Evolutionary conservation across 2,888 invertebrate genomes (phyloP), one percentile per base, ranked within the genome.

Genomic region (Temnothorax rugatulus): DNA sequence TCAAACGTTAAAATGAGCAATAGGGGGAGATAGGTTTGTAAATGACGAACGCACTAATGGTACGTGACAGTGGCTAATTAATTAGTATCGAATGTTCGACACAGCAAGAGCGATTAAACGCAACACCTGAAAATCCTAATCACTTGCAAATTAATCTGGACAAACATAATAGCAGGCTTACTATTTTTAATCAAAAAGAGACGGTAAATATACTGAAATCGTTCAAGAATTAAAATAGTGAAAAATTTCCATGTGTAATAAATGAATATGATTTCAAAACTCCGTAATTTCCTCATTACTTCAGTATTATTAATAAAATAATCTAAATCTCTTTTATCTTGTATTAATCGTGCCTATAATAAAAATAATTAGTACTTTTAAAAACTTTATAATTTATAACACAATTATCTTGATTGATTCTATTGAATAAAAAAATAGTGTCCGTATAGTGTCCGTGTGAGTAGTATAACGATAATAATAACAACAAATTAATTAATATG

Each of bases 51-150:
- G 89, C 89, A 88, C 90, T 91, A 91, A 90, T 92, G 90, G 91
- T 86, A 90, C 92, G 88, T 93, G 92, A 92, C 92, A 91, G 90
- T 89, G 87, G 90, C 90, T 93, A 92, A 93, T 93, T 93, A 92
- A 92, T 93, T 92, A 92, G 90, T 90, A 92, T 90, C 91, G 91
- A 92, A 93, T 92, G 89, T 90, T 87, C 90, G 86, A 87, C 86
- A 85, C 87, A 84, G 84, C 85, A 73, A 21, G 21, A 74, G 86
- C 88, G 90, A 90, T 90, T 90, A 90, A 90, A 88, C 87, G 64
- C 81, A 79, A 81, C 75, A 83, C 79, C 79, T 83, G 86, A 84
- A 90, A 90, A 88, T 90, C 84, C 86, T 73, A 83, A 83, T 81
- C 79, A 38, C 59, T n/a, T 47, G 25, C 50, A 44, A 47, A 81